Evolutionary conservation across 2,888 invertebrate species (phyloP), one percentile per base, ranked within the genome.

Genomic region (Dryocosmus kuriphilus): DNA sequence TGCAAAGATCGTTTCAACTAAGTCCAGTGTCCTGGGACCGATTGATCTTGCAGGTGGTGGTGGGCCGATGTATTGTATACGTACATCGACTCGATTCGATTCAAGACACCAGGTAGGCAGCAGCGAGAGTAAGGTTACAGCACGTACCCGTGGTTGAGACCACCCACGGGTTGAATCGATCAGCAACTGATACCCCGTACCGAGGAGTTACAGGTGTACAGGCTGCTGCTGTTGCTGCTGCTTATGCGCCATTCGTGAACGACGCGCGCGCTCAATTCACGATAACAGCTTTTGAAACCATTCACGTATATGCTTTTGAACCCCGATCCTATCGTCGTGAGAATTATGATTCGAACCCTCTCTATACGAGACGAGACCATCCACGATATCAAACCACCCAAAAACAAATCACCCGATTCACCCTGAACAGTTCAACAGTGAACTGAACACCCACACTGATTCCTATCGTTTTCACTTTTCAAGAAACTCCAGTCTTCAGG

Each of bases 141-240:
- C 85, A 82, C 85, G 86, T 87, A 87, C 83, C 83, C 86, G 85
- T 80, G 85, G 86, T 84, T 83, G 80, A 85, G 89, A 90, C 89
- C 89, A 90, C 89, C 89, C 89, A 90, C 88, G 86, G 88, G 86
- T 87, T 88, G 88, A 89, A 89, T 90, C 89, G 89, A 90, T 89
- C 89, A 89, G 88, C 88, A 89, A 90, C 89, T 88, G 89, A 89
- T 89, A 89, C 84, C 85, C 84, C 79, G 83, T 63, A 79, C 80
- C 82, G 82, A 87, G 85, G 85, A 88, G 84, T 88, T 89, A 89
- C 89, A 89, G 89, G 89, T 89, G 89, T 88, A 88, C 81, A 74
- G 84, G 75, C 86, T 82, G 80, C 80, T 82, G 81, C 82, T 60
- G 38, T 76, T 75, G 79, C 77, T 75, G 80, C 55, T 79, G 38